Evolutionary conservation across 2,113 vertebrate genomes (phyloP), one percentile per base, ranked within the genome.

Genomic region (Phodopus roborovskii): DNA sequence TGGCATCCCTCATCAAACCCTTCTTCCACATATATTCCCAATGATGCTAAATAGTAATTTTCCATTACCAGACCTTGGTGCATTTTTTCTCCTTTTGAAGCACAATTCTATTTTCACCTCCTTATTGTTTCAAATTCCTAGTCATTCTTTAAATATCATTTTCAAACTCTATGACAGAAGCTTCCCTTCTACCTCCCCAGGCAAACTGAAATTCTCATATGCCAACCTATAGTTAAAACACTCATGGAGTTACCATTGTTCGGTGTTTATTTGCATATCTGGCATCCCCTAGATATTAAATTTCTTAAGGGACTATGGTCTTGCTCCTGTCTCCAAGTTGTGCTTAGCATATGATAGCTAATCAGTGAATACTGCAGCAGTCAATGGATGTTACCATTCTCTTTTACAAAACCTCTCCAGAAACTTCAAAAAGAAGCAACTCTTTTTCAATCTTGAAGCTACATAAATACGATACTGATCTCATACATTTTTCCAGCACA

Each of bases 341-440:
- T 50, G 12, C 48, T 56, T 0, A 42, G 73, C 10, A 95, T 19
- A 56, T 9, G 13, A 58, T 53, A 96, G 58, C 48, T 85, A 48
- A 71, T 91, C 42, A 74, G 58, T 96, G 95, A 96, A 73, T 68
- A 62, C 66, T 73, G 26, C 45, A 97, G 36, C 73, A 92, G 93
- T 53, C 91, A 56, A 70, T 89, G 4, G 66, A 66, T 81, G n/a
- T 85, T 87, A 73, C 20, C n/a, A 71, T 33, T 81, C 7, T 91
- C 16, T 60, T 96, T 62, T 71, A 90, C 9, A 75, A 96, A 96
- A 56, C 24, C 71, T 96, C 68, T 84, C 36, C 33, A 45, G 81
- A 93, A 89, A 81, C 71, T 93, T 90, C 64, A 83, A 62, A 92
- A 56, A 91, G n/a, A 89, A 92, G 30, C n/a, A 45, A 92, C 33